A percentile compares a stretch with the other conserved stretches of the same genome.
Evolutionary conservation across 2,888 invertebrate genomes (phyloP).

Genomic region (Cheilosia vulpina): DNA sequence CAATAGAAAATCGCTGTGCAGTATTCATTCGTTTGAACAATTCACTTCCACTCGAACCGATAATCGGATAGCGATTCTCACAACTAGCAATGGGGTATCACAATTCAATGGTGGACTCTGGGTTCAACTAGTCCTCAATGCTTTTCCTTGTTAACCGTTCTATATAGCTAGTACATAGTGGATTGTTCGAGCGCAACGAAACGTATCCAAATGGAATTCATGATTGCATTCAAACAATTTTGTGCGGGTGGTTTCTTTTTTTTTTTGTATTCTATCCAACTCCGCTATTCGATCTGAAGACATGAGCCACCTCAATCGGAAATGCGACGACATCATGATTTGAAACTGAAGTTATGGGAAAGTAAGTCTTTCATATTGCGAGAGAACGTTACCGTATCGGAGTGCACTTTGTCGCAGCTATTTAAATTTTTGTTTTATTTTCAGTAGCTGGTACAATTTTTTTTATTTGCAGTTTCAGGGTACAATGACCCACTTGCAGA

Average conservation of each 20-base stretch:
- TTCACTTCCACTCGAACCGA: slow-evolving; percentile 23
- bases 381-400: too few relatives aligned
- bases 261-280: not conserved
- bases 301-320: not conserved
- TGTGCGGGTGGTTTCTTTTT: not conserved
- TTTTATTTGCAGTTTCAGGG: too few relatives aligned
- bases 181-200: slow-evolving; percentile 14
- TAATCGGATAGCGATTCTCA: slow-evolving; percentile 20
- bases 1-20: slow-evolving; percentile 10
- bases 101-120: not conserved
- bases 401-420: too few relatives aligned
- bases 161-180: too few relatives aligned
- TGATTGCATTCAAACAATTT: slow-evolving; percentile 38
- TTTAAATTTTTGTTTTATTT: too few relatives aligned
- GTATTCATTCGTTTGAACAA: slow-evolving; percentile 23
- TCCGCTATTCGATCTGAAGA: not conserved
- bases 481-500: too few relatives aligned
- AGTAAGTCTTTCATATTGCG: not conserved
- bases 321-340: not conserved
- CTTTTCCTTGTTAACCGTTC: not conserved
- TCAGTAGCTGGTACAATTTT: too few relatives aligned
- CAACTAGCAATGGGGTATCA: slow-evolving; percentile 10
- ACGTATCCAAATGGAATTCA: slow-evolving; percentile 30
- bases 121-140: not conserved
- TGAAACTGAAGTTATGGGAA: not conserved